Percentiles rank a stretch among this genome's conserved stretches.
Evolutionary conservation across 2,797 vertebrate genomes (phyloP).

Genomic region (Neosilurus mollespiculum): DNA sequence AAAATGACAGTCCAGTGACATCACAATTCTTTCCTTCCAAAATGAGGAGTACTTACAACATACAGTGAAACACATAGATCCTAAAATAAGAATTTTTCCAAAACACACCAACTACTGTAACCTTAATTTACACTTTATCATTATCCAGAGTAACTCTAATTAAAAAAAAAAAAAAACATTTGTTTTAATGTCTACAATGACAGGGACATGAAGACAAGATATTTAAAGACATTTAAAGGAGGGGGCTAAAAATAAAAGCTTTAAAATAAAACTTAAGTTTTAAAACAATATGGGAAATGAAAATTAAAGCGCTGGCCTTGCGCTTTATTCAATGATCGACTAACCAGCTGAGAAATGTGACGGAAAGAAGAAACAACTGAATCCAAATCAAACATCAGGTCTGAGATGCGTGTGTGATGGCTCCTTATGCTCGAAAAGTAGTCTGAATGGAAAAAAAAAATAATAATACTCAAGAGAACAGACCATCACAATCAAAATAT

Average conservation of each 20-base stretch:
- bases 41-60: conserved; percentile 76
- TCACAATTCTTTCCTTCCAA: conserved; percentile 56
- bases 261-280: neutral
- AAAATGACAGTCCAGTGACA: conserved; percentile 31
- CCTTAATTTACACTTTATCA: conserved; percentile 57
- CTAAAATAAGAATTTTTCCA: conserved; percentile 55
- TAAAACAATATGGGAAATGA: neutral
- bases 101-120: conserved; percentile 58
- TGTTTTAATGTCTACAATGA: neutral
- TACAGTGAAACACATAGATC: conserved; percentile 64
- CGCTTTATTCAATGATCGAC: neutral
- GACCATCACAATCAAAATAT: conserved; percentile 51
- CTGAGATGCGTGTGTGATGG: conserved; percentile 27
- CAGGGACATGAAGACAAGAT: neutral
- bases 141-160: conserved; percentile 57
- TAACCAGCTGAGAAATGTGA: conserved; percentile 26
- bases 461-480: conserved; percentile 60
- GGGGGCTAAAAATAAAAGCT: neutral
- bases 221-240: neutral
- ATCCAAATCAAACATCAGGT: conserved; percentile 27
- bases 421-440: neutral
- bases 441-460: conserved; percentile 50
- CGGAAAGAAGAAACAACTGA: conserved; percentile 58
- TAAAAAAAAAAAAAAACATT: neutral
- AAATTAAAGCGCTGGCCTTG: no score